Conservation (phyloP, 2,888 invertebrate species). For the Volucella inflata region DNA sequence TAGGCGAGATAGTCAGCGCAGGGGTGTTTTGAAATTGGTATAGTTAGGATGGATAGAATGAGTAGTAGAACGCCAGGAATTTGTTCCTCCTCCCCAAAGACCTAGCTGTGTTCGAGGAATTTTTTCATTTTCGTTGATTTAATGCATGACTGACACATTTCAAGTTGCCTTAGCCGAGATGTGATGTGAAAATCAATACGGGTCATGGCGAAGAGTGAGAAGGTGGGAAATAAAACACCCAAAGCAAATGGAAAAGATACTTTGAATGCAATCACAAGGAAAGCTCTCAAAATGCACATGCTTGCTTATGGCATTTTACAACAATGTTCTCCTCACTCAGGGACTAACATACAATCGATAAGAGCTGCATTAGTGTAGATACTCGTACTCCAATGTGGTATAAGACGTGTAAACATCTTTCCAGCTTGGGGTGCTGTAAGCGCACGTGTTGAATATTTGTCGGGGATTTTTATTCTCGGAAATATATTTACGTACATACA, state of each 20-base stretch:
- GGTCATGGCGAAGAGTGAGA: neutral
- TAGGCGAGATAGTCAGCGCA: no score
- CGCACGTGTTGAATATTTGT: no score
- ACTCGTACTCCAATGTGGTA: no score
- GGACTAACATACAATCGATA: no score
- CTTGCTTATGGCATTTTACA: no score
- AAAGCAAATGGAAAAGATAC: neutral
- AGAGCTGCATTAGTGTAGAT: no score
- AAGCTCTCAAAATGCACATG: no score
- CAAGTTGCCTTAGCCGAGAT: neutral
- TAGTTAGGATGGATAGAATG: neutral
- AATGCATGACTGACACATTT: neutral
- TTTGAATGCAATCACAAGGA: neutral
- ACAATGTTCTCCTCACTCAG: no score
- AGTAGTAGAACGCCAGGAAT: neutral
- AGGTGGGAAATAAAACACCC: neutral
- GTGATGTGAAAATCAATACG: constrained; percentile 21
- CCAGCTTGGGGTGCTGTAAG: no score
- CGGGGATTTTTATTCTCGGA: no score
- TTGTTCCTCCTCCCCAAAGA: neutral
- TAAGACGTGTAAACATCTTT: no score
- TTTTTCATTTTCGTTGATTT: constrained; percentile 10
- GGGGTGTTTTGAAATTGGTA: neutral
- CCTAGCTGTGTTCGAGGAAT: neutral
- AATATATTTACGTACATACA: no score